These are phyloP conservation scores for Machaerirhynchus nigripectus DNA, from an alignment of 2,113 vertebrate species.

Conservation along the genomic window DNA sequence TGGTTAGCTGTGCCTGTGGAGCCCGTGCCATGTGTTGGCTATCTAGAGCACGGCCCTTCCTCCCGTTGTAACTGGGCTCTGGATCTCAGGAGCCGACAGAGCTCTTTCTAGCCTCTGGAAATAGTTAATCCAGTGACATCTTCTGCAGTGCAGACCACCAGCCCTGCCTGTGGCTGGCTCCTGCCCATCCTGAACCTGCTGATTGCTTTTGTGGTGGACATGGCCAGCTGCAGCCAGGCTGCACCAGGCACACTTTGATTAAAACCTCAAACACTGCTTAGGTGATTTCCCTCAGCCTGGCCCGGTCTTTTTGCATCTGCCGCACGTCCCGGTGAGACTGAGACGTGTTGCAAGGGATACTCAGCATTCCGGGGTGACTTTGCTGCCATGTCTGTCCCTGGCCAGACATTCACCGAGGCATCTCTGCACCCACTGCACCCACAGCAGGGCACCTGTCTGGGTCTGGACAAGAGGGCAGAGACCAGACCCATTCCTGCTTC, in stretches of 20 bases:
- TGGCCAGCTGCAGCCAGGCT: background rate
- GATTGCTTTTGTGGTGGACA: background rate
- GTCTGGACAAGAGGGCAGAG: background rate
- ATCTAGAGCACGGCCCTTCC: background rate
- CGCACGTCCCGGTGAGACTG: fast-evolving
- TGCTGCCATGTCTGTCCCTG: fast-evolving
- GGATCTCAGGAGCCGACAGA: fast-evolving
- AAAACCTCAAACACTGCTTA: background rate
- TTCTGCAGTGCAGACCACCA: background rate
- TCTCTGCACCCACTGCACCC: background rate
- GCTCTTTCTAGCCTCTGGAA: background rate
- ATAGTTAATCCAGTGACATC: background rate
- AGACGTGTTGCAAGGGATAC: background rate
- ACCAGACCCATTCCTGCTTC: background rate
- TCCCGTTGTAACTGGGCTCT: background rate
- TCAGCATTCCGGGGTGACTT: background rate
- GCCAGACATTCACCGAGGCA: background rate
- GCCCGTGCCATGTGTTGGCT: background rate
- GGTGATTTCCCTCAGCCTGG: background rate
- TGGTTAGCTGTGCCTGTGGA: background rate
- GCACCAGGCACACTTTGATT: fast-evolving
- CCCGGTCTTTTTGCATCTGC: background rate
- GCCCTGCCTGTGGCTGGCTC: background rate
- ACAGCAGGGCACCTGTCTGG: background rate
- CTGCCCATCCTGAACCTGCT: background rate